A percentile compares a stretch with the other conserved stretches of the same genome.
phyloP scores from a whole-genome alignment of 2,888 invertebrate species.

The Toxonevra muliebris region DNA sequence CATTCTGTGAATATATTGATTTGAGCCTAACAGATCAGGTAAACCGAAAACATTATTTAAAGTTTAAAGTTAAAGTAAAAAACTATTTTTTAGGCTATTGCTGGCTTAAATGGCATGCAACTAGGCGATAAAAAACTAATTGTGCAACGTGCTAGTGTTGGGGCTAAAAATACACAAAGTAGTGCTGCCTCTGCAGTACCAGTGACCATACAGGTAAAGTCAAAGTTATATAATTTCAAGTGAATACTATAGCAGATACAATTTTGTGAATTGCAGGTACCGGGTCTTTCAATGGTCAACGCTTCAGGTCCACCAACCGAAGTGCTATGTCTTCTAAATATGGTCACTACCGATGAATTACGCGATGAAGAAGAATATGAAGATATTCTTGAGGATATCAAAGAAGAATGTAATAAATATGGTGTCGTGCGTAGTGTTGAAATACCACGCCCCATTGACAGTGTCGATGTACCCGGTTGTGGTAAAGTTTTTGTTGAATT shows the following conservation, averaged over 20 bases:
- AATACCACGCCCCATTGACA: conserved; percentile 94
- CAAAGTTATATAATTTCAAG: no score
- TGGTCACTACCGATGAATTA: conserved; percentile 96
- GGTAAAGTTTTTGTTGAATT: conserved; percentile 99
- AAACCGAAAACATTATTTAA: conserved; percentile 43
- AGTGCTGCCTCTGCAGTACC: conserved; percentile 79
- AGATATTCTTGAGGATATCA: conserved; percentile 96
- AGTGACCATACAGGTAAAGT: conserved; percentile 66
- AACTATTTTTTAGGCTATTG: conserved; percentile 80
- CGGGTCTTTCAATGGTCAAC: conserved; percentile 86
- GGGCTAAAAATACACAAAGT: conserved; percentile 89
- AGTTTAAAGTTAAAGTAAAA: not conserved
- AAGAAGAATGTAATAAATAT: conserved; percentile 97
- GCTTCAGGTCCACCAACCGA: conserved; percentile 92
- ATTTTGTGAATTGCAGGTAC: conserved; percentile 70
- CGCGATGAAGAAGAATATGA: conserved; percentile 98
- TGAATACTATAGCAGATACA: no score
- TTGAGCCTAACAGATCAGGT: conserved; percentile 97
- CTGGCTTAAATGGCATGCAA: conserved; percentile 98
- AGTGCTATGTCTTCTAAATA: conserved; percentile 93
- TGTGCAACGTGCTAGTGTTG: conserved; percentile 95
- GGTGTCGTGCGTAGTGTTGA: conserved; percentile 94
- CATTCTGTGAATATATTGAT: conserved; percentile 98
- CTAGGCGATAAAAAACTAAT: conserved; percentile 97
- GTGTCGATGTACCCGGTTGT: conserved; percentile 94